These are phyloP conservation scores for Collichthys lucidus DNA, from an alignment of 2,113 vertebrate genomes.

Conservation along the genomic window DNA sequence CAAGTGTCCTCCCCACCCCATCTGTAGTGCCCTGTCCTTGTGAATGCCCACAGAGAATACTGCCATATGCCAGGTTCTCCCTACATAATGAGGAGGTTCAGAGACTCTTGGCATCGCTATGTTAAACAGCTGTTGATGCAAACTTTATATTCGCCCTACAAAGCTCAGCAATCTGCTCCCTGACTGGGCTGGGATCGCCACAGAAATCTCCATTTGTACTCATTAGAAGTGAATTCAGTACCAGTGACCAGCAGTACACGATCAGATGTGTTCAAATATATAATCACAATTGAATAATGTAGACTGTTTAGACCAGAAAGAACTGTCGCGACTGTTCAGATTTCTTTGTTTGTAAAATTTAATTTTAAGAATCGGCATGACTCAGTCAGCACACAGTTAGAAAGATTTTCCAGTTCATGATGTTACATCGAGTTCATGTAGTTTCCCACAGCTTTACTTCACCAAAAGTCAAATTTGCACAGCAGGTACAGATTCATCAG, in stretches of 20 bases:
- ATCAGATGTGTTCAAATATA: background rate
- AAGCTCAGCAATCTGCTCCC: slow-evolving; percentile 76
- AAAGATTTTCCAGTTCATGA: background rate
- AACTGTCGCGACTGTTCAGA: background rate
- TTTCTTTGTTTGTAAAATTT: background rate
- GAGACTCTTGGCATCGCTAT: slow-evolving; percentile 72
- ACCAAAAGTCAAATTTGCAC: background rate
- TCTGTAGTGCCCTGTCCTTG: slow-evolving; percentile 77
- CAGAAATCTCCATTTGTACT: slow-evolving; percentile 66
- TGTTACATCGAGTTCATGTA: background rate
- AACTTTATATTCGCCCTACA: slow-evolving; percentile 74
- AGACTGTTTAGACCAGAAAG: background rate
- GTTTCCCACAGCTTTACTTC: background rate
- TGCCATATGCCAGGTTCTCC: slow-evolving; percentile 80
- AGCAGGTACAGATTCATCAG: background rate
- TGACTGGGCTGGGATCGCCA: slow-evolving; percentile 51
- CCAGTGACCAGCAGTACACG: background rate
- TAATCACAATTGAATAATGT: background rate
- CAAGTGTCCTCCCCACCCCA: slow-evolving; percentile 56
- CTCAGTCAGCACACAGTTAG: background rate
- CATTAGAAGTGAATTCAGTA: slow-evolving; percentile 37
- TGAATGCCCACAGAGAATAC: slow-evolving; percentile 76
- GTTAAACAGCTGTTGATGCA: slow-evolving; percentile 79
- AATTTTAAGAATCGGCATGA: background rate
- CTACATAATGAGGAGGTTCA: slow-evolving; percentile 77